Evolutionary conservation across 2,113 vertebrate genomes (phyloP).

Genomic region (Plestiodon gilberti): DNA sequence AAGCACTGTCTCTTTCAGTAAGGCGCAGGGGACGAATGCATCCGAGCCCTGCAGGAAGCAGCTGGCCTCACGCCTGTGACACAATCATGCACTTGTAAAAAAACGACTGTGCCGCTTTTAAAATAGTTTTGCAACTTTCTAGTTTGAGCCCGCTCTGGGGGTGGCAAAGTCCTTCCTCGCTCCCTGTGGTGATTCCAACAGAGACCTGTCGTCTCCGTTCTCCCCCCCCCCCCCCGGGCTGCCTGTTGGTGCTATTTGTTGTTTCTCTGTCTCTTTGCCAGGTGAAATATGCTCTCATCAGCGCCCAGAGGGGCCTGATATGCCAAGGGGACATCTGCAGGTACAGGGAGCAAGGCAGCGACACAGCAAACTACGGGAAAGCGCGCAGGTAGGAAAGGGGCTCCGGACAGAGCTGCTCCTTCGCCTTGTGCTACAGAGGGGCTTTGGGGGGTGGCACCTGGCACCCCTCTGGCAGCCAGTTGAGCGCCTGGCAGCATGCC

Average conservation of each 20-base stretch:
- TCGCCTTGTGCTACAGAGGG: background rate
- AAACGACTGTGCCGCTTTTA: too few species aligned
- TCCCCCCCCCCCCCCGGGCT: background rate
- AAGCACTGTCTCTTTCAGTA: background rate
- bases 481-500: background rate
- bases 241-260: background rate
- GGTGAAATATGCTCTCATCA: constrained; percentile 99
- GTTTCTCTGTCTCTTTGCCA: constrained; percentile 64
- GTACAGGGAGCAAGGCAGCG: constrained; percentile 95
- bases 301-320: constrained; percentile 96
- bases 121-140: too few species aligned
- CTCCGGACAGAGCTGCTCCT: background rate
- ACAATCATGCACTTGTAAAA: too few species aligned
- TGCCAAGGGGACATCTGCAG: constrained; percentile 97
- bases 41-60: too few species aligned
- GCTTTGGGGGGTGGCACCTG: background rate
- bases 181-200: too few species aligned
- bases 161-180: too few species aligned
- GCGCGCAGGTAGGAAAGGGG: constrained; percentile 87
- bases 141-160: too few species aligned
- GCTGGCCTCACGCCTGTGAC: too few species aligned
- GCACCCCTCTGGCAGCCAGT: background rate
- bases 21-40: background rate
- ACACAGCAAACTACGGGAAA: constrained; percentile 95
- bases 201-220: too few species aligned